Conservation (phyloP, 1,140 invertebrate genomes). For the Holotrichia oblita region DNA sequence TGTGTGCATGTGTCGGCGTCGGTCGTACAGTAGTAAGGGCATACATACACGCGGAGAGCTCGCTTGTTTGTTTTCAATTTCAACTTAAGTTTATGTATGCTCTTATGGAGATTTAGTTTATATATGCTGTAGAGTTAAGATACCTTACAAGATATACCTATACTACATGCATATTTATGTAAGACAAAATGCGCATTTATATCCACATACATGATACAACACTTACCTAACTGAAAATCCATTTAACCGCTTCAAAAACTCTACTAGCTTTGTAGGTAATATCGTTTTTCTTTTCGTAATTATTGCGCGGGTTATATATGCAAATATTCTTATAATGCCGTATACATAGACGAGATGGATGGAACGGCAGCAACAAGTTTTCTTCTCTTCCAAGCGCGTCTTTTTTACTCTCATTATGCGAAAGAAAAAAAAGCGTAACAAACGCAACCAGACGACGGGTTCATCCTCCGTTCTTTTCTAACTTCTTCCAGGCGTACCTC, state of each 20-base stretch:
- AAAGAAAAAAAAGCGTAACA: constrained; percentile 29
- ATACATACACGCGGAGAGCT: neutral
- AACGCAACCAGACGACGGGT: neutral
- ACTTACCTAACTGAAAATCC: too few species aligned
- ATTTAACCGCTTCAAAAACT: neutral
- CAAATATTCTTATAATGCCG: constrained; percentile 8
- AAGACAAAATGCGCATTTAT: neutral
- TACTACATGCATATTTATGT: constrained; percentile 7
- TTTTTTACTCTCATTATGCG: constrained; percentile 31
- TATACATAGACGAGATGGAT: neutral
- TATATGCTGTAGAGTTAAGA: constrained; percentile 1
- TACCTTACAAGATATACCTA: neutral
- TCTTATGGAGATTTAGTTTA: constrained; percentile 50
- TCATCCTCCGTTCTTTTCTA: neutral
- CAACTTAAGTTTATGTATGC: constrained; percentile 56
- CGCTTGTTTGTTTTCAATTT: constrained; percentile 62
- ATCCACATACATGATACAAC: neutral
- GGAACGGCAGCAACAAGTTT: constrained; percentile 22
- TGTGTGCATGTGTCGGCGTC: constrained; percentile 51
- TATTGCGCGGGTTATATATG: neutral
- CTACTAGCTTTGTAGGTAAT: neutral
- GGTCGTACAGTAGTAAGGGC: too few species aligned
- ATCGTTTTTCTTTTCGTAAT: constrained; percentile 16
- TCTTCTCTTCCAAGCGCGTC: constrained; percentile 13
- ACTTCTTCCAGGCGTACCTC: neutral